Percentiles rank a stretch among this genome's conserved stretches.
Conservation (phyloP, 1,140 invertebrate species). For the Frieseomelitta varia region DNA sequence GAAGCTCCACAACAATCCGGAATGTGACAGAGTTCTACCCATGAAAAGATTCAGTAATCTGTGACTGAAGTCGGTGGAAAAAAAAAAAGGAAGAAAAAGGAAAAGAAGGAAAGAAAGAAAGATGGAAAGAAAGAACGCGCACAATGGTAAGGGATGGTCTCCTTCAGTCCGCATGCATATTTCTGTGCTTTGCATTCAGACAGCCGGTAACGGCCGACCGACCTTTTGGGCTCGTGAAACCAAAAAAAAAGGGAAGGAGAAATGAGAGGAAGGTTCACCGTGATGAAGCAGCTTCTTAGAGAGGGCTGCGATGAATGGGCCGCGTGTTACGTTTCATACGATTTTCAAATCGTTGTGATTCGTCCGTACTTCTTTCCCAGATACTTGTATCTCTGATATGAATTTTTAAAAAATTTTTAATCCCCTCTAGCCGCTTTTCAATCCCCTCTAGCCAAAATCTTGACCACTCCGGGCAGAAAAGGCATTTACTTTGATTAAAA, state of each 20-base stretch:
- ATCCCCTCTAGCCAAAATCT: too few relatives aligned
- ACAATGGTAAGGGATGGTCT: constrained; percentile 43
- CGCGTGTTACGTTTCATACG: constrained; percentile 2
- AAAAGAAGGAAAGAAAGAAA: not conserved
- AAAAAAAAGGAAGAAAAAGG: not conserved
- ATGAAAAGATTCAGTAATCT: constrained; percentile 43
- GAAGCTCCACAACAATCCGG: not conserved
- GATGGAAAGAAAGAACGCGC: not conserved
- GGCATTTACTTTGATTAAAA: too few relatives aligned
- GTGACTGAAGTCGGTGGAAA: constrained; percentile 4
- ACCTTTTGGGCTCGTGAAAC: constrained; percentile 33
- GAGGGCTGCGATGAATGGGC: constrained; percentile 26
- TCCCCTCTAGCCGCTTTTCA: too few relatives aligned
- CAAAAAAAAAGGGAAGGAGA: constrained; percentile 20
- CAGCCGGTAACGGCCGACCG: constrained; percentile 33
- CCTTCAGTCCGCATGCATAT: constrained; percentile 44
- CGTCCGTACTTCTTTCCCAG: not conserved
- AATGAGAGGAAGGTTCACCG: constrained; percentile 32
- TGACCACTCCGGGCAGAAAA: too few relatives aligned
- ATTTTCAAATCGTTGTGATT: constrained; percentile 24
- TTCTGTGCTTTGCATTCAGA: constrained; percentile 47
- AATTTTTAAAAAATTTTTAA: not conserved
- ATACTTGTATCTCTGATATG: not conserved
- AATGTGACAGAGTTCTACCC: not conserved
- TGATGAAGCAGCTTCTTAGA: constrained; percentile 46